Conservation (phyloP, 2,113 vertebrate species). For the Kobus ellipsiprymnus region DNA sequence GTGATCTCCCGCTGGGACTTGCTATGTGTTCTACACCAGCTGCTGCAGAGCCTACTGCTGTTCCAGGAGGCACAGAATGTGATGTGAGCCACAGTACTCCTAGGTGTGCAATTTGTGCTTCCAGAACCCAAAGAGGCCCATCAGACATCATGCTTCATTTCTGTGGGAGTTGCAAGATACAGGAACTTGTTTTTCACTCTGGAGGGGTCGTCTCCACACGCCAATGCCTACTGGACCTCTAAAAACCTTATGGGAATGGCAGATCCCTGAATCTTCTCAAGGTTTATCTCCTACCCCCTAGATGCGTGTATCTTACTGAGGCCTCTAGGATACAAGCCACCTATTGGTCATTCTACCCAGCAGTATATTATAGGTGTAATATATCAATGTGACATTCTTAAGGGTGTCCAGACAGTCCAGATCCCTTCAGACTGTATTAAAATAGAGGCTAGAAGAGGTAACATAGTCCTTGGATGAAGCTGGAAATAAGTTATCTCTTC, state of each 20-base stretch:
- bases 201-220: background rate
- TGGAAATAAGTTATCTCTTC: background rate
- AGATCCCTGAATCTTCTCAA: background rate
- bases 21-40: background rate
- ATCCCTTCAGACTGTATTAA: background rate
- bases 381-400: background rate
- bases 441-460: background rate
- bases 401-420: background rate
- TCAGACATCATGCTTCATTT: background rate
- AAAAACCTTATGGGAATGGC: background rate
- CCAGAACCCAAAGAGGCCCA: background rate
- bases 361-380: background rate
- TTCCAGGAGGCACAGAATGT: background rate
- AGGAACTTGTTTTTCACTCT: background rate
- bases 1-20: background rate
- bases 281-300: background rate
- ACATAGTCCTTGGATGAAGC: background rate
- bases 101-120: background rate
- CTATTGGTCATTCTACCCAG: background rate
- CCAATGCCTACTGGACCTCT: background rate
- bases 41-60: background rate
- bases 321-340: background rate
- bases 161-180: background rate
- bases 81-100: background rate
- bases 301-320: background rate